A percentile compares a stretch with the other conserved stretches of the same genome.
phyloP scores from a whole-genome alignment of 2,113 vertebrate species.

The Numida meleagris region DNA sequence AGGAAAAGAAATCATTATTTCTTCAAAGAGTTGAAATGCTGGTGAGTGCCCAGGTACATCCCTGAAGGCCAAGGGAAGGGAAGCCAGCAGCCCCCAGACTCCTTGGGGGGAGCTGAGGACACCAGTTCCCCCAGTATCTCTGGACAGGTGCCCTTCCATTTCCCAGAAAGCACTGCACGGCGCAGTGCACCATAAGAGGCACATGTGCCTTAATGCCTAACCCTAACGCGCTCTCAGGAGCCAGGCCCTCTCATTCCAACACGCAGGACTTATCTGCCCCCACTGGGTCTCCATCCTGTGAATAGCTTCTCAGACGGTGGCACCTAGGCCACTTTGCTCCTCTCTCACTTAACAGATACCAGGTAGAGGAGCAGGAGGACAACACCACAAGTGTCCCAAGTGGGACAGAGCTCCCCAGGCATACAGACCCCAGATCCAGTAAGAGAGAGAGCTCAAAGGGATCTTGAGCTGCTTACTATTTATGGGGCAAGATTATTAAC shows the following conservation, averaged over 20 bases:
- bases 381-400: neutral
- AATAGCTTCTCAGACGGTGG: neutral
- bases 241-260: neutral
- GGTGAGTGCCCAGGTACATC: fast-evolving
- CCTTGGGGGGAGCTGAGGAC: neutral
- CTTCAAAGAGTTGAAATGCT: neutral
- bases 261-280: neutral
- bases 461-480: neutral
- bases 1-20: neutral
- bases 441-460: neutral
- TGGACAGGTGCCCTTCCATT: fast-evolving
- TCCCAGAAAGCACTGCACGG: fast-evolving
- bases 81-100: neutral
- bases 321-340: neutral
- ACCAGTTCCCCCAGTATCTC: fast-evolving
- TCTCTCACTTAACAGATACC: neutral
- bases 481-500: neutral
- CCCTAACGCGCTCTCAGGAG: neutral
- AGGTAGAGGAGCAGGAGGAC: neutral
- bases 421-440: neutral
- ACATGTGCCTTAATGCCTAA: neutral
- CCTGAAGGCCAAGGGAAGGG: neutral
- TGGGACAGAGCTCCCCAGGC: neutral
- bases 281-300: neutral
- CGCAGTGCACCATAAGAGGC: fast-evolving